Evolutionary conservation across 2,113 vertebrate genomes (phyloP).

Genomic region (Psittacula cyanocephala): DNA sequence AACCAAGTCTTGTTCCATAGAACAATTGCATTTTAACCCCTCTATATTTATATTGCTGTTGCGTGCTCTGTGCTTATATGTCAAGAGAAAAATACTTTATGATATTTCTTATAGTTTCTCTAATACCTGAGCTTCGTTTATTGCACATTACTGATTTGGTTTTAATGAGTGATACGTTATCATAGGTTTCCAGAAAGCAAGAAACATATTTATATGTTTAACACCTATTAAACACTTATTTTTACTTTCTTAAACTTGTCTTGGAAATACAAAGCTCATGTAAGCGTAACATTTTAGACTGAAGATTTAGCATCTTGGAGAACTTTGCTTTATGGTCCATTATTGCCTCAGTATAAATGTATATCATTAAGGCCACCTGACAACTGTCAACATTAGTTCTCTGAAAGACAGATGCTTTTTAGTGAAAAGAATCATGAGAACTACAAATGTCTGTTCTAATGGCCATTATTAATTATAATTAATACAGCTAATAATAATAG

Average conservation of each 20-base stretch:
- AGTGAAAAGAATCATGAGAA: neutral
- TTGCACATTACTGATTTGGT: neutral
- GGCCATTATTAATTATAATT: constrained; percentile 30
- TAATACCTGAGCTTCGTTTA: neutral
- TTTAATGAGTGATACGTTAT: neutral
- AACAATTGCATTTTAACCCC: neutral
- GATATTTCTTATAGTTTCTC: neutral
- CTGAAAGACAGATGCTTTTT: constrained; percentile 1
- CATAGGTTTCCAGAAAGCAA: neutral
- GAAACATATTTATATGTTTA: neutral
- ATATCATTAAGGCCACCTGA: neutral
- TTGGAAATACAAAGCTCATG: neutral
- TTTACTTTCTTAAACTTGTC: neutral
- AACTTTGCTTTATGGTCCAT: neutral
- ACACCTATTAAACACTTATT: neutral
- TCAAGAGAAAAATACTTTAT: neutral
- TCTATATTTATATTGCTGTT: neutral
- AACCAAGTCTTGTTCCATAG: neutral
- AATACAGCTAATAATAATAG: constrained; percentile 15
- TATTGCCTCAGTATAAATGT: neutral
- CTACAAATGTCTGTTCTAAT: neutral
- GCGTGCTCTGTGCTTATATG: neutral
- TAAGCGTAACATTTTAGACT: neutral
- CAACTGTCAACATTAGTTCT: neutral
- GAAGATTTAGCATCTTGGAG: neutral